phyloP scores from a whole-genome alignment of 2,797 vertebrate genomes.

The Natrix natrix region DNA sequence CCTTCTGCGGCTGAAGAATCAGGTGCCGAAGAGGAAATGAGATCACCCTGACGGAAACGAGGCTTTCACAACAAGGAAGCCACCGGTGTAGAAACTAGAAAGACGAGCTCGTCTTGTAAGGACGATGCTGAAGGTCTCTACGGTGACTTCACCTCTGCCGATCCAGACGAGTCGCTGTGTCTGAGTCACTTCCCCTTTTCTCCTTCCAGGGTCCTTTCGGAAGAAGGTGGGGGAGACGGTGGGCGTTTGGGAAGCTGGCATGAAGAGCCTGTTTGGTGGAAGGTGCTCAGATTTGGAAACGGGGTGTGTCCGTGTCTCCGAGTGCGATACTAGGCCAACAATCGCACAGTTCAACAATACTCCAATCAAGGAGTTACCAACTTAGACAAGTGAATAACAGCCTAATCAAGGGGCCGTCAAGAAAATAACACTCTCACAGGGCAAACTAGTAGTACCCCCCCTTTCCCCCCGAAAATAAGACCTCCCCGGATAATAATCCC shows the following conservation, averaged over 20 bases:
- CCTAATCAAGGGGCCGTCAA: not conserved
- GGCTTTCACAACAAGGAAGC: not conserved
- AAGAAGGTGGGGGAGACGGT: not conserved
- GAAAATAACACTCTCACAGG: too few species aligned
- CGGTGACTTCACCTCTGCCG: not conserved
- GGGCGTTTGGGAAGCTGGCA: not conserved
- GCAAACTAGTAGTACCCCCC: too few species aligned
- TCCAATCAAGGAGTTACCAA: not conserved
- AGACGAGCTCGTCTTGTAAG: not conserved
- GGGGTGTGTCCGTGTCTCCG: too few species aligned
- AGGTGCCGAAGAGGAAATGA: conserved; percentile 8
- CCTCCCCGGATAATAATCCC: too few species aligned
- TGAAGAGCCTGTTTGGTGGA: not conserved
- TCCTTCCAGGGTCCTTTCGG: not conserved
- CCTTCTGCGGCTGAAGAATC: not conserved
- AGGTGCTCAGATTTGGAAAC: not conserved
- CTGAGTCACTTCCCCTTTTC: conserved; percentile 19
- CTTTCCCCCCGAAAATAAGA: too few species aligned
- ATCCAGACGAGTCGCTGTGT: not conserved
- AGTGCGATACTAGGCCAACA: too few species aligned
- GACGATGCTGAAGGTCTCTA: not conserved
- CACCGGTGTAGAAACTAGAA: not conserved
- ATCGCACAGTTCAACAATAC: not conserved
- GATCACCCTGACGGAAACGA: not conserved
- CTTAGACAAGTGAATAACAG: not conserved